A percentile compares a stretch with the other conserved stretches of the same genome.
These are phyloP conservation scores for Caenorhabditis japonica DNA, from an alignment of 2,888 invertebrate species.

Conservation along the genomic window DNA sequence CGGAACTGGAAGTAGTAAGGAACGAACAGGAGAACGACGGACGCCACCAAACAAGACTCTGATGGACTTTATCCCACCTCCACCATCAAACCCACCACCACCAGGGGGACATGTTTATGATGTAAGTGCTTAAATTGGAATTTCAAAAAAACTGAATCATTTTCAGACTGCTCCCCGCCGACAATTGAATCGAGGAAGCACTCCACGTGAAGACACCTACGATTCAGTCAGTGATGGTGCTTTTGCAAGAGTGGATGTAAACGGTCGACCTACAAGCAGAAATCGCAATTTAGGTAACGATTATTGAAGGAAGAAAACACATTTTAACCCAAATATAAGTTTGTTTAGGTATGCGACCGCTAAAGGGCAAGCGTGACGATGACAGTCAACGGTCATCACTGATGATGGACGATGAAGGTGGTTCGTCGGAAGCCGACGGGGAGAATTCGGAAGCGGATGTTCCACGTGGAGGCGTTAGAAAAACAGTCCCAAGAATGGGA, in stretches of 20 bases:
- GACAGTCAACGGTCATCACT: conserved; percentile 66
- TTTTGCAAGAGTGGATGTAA: conserved; percentile 37
- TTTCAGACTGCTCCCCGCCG: conserved; percentile 48
- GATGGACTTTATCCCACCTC: conserved; percentile 73
- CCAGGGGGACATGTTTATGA: conserved; percentile 55
- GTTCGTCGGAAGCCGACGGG: conserved; percentile 63
- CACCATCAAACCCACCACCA: conserved; percentile 67
- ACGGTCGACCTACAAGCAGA: conserved; percentile 60
- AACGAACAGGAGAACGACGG: conserved; percentile 56
- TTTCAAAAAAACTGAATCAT: conserved; percentile 3
- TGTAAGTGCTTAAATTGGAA: conserved; percentile 23
- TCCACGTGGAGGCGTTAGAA: conserved; percentile 44
- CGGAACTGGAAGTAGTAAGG: conserved; percentile 68
- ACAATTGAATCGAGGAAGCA: conserved; percentile 47
- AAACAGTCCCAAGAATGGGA: conserved; percentile 61
- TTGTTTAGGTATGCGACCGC: conserved; percentile 43
- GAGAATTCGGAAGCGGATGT: conserved; percentile 60
- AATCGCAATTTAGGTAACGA: conserved; percentile 58
- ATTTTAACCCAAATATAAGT: no score
- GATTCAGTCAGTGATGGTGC: conserved; percentile 57
- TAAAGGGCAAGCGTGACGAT: conserved; percentile 62
- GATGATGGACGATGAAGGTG: conserved; percentile 62
- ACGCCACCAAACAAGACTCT: conserved; percentile 67
- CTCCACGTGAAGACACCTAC: conserved; percentile 59
- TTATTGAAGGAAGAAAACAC: not conserved